Conservation (phyloP, 2,888 invertebrate genomes). For the Synergus laeviventris region DNA sequence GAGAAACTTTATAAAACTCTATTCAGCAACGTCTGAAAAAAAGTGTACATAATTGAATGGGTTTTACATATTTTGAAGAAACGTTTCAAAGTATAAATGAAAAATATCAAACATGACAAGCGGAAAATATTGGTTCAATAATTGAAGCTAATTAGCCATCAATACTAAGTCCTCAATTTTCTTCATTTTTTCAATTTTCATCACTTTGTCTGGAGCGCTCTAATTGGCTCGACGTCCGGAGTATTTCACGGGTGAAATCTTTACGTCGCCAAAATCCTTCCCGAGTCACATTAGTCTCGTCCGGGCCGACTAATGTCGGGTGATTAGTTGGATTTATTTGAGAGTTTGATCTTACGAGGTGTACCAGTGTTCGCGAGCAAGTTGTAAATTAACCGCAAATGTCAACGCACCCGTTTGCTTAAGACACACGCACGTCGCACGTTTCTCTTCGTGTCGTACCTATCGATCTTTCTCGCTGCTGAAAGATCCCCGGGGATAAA, state of each 20-base stretch:
- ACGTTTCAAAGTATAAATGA: too few species aligned
- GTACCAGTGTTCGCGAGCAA: constrained; percentile 49
- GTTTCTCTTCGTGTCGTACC: constrained; percentile 24
- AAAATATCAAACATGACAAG: not conserved
- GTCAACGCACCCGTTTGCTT: constrained; percentile 37
- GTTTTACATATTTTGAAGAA: too few species aligned
- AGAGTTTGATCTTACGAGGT: constrained; percentile 54
- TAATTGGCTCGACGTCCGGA: constrained; percentile 34
- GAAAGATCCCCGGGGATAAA: constrained; percentile 29
- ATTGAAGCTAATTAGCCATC: not conserved
- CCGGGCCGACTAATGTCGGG: constrained; percentile 31
- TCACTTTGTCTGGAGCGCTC: not conserved
- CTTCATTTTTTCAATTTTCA: not conserved
- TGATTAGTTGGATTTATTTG: constrained; percentile 48
- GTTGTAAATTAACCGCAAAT: constrained; percentile 42
- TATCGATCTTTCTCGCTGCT: constrained; percentile 21
- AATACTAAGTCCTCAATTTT: not conserved
- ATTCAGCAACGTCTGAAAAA: too few species aligned
- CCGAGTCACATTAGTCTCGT: constrained; percentile 33
- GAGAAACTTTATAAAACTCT: not conserved
- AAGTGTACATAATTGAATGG: too few species aligned
- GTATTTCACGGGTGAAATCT: constrained; percentile 38
- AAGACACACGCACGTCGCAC: not conserved
- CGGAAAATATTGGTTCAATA: not conserved
- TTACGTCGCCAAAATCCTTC: constrained; percentile 40